These are phyloP conservation scores for Saxidomus purpurata DNA, from an alignment of 1,140 invertebrate genomes.

Conservation along the genomic window DNA sequence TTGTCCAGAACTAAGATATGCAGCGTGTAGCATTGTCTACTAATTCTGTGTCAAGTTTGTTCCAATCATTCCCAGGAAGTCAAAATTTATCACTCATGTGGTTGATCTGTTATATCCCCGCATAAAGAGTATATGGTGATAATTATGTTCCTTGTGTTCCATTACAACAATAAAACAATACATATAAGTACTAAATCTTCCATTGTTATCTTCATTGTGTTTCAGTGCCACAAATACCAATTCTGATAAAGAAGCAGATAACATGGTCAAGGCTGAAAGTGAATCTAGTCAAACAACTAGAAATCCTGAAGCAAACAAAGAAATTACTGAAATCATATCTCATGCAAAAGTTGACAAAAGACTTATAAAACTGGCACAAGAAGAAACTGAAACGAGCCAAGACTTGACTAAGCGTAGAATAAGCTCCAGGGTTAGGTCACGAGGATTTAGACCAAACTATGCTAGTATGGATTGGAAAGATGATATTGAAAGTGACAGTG, in stretches of 20 bases:
- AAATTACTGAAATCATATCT: neutral
- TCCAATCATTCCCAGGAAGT: neutral
- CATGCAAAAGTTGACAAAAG: neutral
- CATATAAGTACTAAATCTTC: neutral
- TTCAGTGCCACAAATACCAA: neutral
- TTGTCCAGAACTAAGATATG: too few species aligned
- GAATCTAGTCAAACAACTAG: neutral
- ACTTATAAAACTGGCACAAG: neutral
- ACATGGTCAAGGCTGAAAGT: neutral
- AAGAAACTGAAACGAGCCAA: neutral
- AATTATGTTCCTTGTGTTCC: neutral
- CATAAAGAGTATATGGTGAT: neutral
- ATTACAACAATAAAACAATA: neutral
- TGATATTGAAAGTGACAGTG: neutral
- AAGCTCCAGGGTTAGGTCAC: neutral
- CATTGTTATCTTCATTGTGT: neutral
- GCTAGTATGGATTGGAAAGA: neutral
- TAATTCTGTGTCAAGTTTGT: too few species aligned
- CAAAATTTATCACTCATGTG: neutral
- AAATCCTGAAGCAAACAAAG: neutral
- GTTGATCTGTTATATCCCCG: neutral
- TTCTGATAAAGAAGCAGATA: neutral
- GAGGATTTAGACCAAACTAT: slow-evolving; percentile 16
- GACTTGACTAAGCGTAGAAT: neutral
- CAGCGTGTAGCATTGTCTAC: too few species aligned